These are phyloP conservation scores for Phlogophora meticulosa DNA, from an alignment of 2,888 invertebrate species.

Conservation along the genomic window DNA sequence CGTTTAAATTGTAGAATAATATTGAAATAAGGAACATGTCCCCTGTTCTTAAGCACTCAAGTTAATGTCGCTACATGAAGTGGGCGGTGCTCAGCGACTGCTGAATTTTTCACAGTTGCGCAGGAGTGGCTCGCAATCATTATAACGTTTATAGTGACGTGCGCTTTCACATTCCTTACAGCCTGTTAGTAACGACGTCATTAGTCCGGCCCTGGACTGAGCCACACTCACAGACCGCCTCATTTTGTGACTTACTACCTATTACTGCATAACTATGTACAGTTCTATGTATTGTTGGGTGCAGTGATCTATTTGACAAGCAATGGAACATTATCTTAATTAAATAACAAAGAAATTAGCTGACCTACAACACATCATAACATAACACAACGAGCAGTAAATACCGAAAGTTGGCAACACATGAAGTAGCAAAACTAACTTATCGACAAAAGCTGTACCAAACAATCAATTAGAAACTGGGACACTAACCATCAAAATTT, in stretches of 20 bases:
- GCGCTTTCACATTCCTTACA: conserved; percentile 34
- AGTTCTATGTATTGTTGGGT: background rate
- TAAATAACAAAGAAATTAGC: background rate
- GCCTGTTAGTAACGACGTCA: conserved; percentile 25
- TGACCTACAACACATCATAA: background rate
- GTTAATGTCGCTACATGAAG: conserved; percentile 33
- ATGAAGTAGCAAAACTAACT: background rate
- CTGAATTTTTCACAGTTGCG: conserved; percentile 34
- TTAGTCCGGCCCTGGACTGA: conserved; percentile 10
- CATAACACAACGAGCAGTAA: background rate
- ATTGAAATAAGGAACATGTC: background rate
- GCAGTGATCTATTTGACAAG: background rate
- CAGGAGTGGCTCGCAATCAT: conserved; percentile 13
- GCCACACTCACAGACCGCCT: background rate
- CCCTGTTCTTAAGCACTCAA: conserved; percentile 20
- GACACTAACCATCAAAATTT: too few species aligned
- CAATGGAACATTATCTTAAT: background rate
- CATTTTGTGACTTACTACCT: background rate
- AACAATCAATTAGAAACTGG: background rate
- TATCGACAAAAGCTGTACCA: background rate
- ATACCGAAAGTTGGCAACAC: background rate
- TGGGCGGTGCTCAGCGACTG: conserved; percentile 24
- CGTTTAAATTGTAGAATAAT: background rate
- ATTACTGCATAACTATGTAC: background rate
- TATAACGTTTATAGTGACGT: conserved; percentile 27